Percentiles rank a stretch among this genome's conserved stretches.
phyloP scores from a whole-genome alignment of 2,797 vertebrate species.

The Prunella strophiata region DNA sequence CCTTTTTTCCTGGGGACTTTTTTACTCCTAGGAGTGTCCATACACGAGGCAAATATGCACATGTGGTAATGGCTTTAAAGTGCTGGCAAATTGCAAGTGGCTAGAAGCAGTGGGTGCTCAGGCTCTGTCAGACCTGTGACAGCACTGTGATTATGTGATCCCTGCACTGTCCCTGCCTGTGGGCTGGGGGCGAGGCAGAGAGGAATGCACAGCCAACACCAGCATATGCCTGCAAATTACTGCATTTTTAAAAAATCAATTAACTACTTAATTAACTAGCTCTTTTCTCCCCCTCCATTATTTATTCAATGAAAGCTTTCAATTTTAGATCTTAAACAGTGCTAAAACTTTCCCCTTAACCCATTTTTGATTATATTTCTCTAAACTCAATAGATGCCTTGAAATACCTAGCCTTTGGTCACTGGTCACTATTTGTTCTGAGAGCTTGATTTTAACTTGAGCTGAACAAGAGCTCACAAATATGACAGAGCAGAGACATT shows the following conservation, averaged over 20 bases:
- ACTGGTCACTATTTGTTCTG: conserved; percentile 26
- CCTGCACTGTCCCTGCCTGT: not conserved
- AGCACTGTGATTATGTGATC: conserved; percentile 18
- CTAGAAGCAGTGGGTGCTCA: not conserved
- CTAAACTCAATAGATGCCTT: conserved; percentile 50
- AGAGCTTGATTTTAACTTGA: conserved; percentile 65
- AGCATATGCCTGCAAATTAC: not conserved
- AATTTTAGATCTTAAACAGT: not conserved
- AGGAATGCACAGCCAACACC: not conserved
- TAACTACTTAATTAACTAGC: conserved; percentile 65
- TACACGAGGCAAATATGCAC: not conserved
- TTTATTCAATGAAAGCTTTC: conserved; percentile 23
- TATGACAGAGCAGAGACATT: conserved; percentile 50
- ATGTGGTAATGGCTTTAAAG: not conserved
- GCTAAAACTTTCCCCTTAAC: conserved; percentile 59
- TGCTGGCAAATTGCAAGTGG: not conserved
- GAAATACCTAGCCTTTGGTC: conserved; percentile 25
- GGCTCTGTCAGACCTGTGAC: not conserved
- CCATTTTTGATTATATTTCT: conserved; percentile 53
- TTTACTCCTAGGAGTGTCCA: not conserved
- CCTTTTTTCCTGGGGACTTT: not conserved
- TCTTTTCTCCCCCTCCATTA: not conserved
- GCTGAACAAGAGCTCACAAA: conserved; percentile 61
- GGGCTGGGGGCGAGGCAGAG: not conserved
- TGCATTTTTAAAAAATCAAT: conserved; percentile 26